Base-by-base conservation (phyloP, 2,888 invertebrate genomes). In the Diabrotica balteata region DNA sequence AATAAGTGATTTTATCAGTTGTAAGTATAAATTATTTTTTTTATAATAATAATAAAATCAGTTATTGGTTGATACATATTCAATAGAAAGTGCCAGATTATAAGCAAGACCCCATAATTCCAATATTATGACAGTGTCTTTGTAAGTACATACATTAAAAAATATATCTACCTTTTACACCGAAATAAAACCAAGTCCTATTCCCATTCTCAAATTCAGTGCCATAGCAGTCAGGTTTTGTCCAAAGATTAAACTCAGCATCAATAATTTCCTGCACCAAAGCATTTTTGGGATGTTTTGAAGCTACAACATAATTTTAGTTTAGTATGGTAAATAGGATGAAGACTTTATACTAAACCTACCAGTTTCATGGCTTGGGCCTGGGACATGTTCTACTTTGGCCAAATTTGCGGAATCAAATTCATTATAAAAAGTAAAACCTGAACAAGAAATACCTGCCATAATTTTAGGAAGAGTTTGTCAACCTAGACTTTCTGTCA, bases 131-230 rank as follows among this genome's bases (percentile, higher is more conserved):
- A 32, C 32, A 32, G 5, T 32, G 32, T 32, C 32, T 32, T 32
- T 32, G 32, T 32, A 32, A 32, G 17, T 17, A 32, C 4, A 2
- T 32, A 32, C 32, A 32, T 32, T 32, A 32, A 32, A 32, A 32
- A 32, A 5, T 32, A 32, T 32, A 59, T 51, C 75, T 86, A 84
- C 90, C 86, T 84, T 83, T 85, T 59, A 96, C 85, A 8, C 94
- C 95, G 84, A 96, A 96, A 83, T 94, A 92, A 85, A 96, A 96
- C 96, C 96, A 96, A 1, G 96, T 95, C 72, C 95, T 87, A 82
- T 95, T 95, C 60, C 91, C 92, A 87, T 95, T 96, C 83, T 95
- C 93, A 87, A 89, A 95, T 77, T 91, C 90, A 0, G 95, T 95
- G 42, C 93, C 95, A 53, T 88, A 90, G 85, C 95, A 95, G 83